Conservation (phyloP, 2,113 vertebrate species). For the Malurus melanocephalus region DNA sequence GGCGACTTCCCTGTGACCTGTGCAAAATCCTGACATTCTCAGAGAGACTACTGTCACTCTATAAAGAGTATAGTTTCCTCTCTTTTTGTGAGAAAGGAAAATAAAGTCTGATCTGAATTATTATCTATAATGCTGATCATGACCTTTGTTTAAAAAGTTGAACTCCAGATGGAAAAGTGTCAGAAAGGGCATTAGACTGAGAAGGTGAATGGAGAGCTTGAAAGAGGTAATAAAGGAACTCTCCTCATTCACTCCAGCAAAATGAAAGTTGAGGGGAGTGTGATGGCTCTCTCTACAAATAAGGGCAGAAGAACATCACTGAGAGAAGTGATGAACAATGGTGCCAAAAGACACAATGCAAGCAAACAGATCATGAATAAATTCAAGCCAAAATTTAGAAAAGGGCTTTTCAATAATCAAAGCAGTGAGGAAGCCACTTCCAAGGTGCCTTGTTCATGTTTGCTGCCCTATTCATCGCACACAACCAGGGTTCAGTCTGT, state of each 20-base stretch:
- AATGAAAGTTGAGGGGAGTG: neutral
- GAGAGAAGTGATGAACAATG: neutral
- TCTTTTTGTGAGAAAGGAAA: neutral
- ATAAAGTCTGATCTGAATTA: slow-evolving; percentile 11
- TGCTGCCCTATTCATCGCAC: neutral
- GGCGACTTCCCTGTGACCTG: neutral
- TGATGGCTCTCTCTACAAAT: neutral
- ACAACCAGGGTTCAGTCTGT: neutral
- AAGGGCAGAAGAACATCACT: neutral
- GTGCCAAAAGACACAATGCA: neutral
- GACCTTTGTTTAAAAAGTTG: slow-evolving; percentile 17
- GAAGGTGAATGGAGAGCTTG: neutral
- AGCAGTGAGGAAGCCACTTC: neutral
- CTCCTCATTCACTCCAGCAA: neutral
- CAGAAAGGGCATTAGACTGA: neutral
- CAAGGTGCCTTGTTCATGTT: neutral
- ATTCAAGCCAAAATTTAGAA: neutral
- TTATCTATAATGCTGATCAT: neutral
- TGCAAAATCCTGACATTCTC: neutral
- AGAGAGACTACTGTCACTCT: neutral
- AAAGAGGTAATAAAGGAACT: neutral
- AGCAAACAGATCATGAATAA: neutral
- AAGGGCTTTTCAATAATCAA: neutral
- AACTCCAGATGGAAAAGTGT: neutral
- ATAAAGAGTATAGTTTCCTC: neutral